Conservation (phyloP, 2,888 invertebrate species). For the Scaptomyza tumidula region DNA sequence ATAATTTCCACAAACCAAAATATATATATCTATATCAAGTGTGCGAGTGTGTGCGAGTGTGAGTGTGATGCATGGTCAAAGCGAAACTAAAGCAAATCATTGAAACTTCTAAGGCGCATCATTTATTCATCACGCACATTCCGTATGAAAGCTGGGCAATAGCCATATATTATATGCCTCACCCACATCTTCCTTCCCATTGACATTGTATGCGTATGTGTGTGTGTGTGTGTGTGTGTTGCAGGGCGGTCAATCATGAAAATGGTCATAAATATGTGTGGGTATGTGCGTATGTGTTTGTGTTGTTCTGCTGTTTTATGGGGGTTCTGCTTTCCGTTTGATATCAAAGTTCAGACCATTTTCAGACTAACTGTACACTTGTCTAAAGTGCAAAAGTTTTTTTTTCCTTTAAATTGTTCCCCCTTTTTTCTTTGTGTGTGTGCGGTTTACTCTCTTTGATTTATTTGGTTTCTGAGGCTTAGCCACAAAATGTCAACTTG, state of each 20-base stretch:
- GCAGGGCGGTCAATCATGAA: constrained; percentile 72
- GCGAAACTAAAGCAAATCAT: constrained; percentile 70
- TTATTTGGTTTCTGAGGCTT: constrained; percentile 51
- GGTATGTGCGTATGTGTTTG: constrained; percentile 29
- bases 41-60: constrained; percentile 9
- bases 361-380: constrained; percentile 31
- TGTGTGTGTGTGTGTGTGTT: constrained; percentile 34
- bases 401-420: constrained; percentile 3
- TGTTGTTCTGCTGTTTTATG: constrained; percentile 17
- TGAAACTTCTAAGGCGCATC: constrained; percentile 70
- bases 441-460: constrained; percentile 31
- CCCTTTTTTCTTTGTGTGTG: background rate
- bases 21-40: constrained; percentile 4
- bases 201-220: too few relatives aligned
- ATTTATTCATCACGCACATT: constrained; percentile 76
- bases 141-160: constrained; percentile 57
- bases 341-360: constrained; percentile 61
- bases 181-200: background rate
- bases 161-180: constrained; percentile 53
- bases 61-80: constrained; percentile 29
- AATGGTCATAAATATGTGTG: constrained; percentile 68
- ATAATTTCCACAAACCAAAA: constrained; percentile 30
- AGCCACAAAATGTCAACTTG: constrained; percentile 44
- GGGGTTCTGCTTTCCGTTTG: constrained; percentile 45
- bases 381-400: constrained; percentile 56